A percentile compares a stretch with the other conserved stretches of the same genome.
These are phyloP conservation scores for Danionella dracula DNA, from an alignment of 2,797 vertebrate species.

Conservation along the genomic window DNA sequence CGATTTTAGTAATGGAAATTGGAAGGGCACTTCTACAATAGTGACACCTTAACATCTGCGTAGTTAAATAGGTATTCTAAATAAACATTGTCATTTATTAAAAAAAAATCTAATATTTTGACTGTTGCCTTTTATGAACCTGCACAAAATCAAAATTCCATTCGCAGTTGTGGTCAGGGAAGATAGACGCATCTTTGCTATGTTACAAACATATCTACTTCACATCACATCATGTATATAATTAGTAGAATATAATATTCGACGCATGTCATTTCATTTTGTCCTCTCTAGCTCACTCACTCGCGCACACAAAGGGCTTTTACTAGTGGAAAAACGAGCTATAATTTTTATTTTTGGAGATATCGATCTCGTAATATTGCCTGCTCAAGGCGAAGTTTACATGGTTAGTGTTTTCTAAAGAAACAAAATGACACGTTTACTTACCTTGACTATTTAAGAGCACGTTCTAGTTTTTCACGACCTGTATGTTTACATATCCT, in stretches of 20 bases:
- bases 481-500: conserved; percentile 46
- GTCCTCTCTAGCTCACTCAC: not conserved
- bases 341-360: conserved; percentile 31
- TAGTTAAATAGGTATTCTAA: conserved; percentile 9
- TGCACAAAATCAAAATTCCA: conserved; percentile 27
- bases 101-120: not conserved
- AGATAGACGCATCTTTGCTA: conserved; percentile 11
- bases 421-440: conserved; percentile 33
- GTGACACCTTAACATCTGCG: not conserved
- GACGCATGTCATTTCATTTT: conserved; percentile 28
- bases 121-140: conserved; percentile 43
- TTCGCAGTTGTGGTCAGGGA: conserved; percentile 35
- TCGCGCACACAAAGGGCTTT: conserved; percentile 48
- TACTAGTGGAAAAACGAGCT: conserved; percentile 42
- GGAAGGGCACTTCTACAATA: not conserved
- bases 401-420: conserved; percentile 44
- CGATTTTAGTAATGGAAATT: not conserved
- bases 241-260: conserved; percentile 20
- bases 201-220: conserved; percentile 27
- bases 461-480: conserved; percentile 24
- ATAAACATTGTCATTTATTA: conserved; percentile 13
- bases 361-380: conserved; percentile 28
- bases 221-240: conserved; percentile 20
- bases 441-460: conserved; percentile 31
- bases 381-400: conserved; percentile 48